A percentile compares a stretch with the other conserved stretches of the same genome.
phyloP scores from a whole-genome alignment of 2,888 invertebrate genomes.

The Drosophila heteroneura region DNA sequence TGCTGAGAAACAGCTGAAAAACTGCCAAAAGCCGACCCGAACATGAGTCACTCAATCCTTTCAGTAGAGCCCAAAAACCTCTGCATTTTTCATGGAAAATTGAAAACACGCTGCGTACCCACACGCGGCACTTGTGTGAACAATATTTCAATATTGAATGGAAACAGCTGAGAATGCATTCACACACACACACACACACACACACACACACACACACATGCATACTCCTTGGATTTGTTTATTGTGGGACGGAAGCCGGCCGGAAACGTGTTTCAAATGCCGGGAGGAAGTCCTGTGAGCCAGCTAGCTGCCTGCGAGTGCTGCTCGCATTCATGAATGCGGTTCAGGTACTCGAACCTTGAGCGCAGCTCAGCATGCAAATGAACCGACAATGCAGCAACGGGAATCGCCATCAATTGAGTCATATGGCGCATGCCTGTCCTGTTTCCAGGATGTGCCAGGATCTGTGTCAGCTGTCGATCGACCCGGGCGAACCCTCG shows the following conservation, averaged over 20 bases:
- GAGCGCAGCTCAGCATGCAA: conserved; percentile 54
- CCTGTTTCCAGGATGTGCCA: conserved; percentile 23
- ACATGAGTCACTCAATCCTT: conserved; percentile 49
- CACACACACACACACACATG: neutral
- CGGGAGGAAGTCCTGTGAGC: conserved; percentile 45
- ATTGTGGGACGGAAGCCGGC: conserved; percentile 47
- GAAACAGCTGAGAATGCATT: conserved; percentile 59
- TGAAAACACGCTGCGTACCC: conserved; percentile 46
- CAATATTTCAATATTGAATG: conserved; percentile 54
- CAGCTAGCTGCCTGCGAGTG: conserved; percentile 1
- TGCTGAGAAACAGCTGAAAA: conserved; percentile 46
- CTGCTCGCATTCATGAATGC: conserved; percentile 19
- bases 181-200: conserved; percentile 12
- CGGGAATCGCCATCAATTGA: conserved; percentile 41
- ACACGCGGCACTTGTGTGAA: conserved; percentile 63
- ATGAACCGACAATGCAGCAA: conserved; percentile 46
- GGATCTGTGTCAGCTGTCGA: conserved; percentile 57
- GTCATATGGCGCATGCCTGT: conserved; percentile 59
- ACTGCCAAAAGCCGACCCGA: conserved; percentile 16
- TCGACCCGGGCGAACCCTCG: conserved; percentile 11
- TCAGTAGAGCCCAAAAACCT: conserved; percentile 9
- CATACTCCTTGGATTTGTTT: conserved; percentile 40
- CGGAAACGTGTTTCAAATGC: conserved; percentile 64
- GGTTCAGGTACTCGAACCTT: conserved; percentile 46
- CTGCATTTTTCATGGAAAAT: conserved; percentile 43